Percentiles rank a stretch among this genome's conserved stretches.
phyloP scores from a whole-genome alignment of 2,888 invertebrate species.

The Dugesia japonica region DNA sequence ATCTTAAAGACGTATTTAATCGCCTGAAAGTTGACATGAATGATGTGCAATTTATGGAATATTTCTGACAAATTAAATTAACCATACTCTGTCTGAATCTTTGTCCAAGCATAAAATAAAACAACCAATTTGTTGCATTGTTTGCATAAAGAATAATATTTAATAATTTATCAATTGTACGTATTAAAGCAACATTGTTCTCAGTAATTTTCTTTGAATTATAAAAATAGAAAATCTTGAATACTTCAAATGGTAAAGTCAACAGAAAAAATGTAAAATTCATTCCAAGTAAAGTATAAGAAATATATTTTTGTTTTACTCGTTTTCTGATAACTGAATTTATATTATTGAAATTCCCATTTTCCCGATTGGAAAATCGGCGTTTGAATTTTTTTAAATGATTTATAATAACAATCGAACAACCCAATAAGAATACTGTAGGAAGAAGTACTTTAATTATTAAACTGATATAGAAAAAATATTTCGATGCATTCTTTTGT shows the following conservation, averaged over 20 bases:
- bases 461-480: constrained; percentile 31
- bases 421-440: constrained; percentile 10
- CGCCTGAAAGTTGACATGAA: background rate
- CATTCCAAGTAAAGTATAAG: constrained; percentile 30
- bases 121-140: constrained; percentile 34
- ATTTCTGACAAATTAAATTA: background rate
- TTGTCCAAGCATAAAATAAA: constrained; percentile 33
- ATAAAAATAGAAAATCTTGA: constrained; percentile 28
- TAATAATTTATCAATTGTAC: constrained; percentile 26
- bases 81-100: constrained; percentile 30
- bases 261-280: constrained; percentile 33
- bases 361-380: constrained; percentile 13
- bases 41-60: background rate
- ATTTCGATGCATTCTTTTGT: background rate
- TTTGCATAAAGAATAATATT: constrained; percentile 32
- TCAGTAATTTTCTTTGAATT: background rate
- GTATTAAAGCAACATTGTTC: background rate
- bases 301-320: constrained; percentile 29
- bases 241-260: constrained; percentile 33
- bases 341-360: background rate
- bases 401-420: constrained; percentile 27
- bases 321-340: constrained; percentile 21
- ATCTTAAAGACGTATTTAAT: constrained; percentile 3
- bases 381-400: constrained; percentile 28
- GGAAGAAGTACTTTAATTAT: constrained; percentile 30